Percentiles rank a stretch among this genome's conserved stretches.
These are phyloP conservation scores for Antheraea mylitta DNA, from an alignment of 1,140 invertebrate genomes.

Conservation along the genomic window DNA sequence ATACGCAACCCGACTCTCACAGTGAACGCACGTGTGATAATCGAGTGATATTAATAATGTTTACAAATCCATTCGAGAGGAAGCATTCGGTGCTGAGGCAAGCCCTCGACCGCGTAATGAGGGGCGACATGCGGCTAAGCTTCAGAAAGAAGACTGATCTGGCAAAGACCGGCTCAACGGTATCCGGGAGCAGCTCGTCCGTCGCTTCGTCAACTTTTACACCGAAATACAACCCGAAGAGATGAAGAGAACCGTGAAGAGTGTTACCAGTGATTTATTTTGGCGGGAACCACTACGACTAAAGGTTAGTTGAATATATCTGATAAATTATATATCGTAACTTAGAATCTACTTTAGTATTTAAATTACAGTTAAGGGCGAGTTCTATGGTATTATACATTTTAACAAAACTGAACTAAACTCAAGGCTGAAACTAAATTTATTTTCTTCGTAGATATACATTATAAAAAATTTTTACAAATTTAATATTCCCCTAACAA, in stretches of 20 bases:
- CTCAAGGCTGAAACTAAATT: too few species aligned
- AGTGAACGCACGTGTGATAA: constrained; percentile 35
- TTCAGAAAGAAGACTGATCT: constrained; percentile 55
- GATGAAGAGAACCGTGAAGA: constrained; percentile 44
- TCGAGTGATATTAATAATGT: constrained; percentile 47
- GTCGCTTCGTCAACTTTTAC: constrained; percentile 39
- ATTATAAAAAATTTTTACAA: too few species aligned
- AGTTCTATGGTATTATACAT: too few species aligned
- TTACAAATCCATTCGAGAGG: constrained; percentile 69
- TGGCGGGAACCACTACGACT: constrained; percentile 14
- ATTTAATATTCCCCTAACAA: too few species aligned
- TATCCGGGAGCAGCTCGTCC: constrained; percentile 43
- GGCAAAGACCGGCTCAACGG: constrained; percentile 35
- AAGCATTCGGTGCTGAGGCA: constrained; percentile 69
- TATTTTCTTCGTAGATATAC: too few species aligned
- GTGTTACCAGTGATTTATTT: constrained; percentile 49
- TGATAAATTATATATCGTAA: too few species aligned
- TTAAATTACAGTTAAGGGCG: too few species aligned
- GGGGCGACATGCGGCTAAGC: constrained; percentile 51
- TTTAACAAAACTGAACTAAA: too few species aligned
- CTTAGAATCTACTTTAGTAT: too few species aligned
- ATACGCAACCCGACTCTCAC: constrained; percentile 35
- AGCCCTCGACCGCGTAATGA: constrained; percentile 59
- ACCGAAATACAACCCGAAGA: constrained; percentile 47
- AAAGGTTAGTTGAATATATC: constrained; percentile 16